These are phyloP conservation scores for Cyprinodon variegatus DNA, from an alignment of 2,113 vertebrate species.

Conservation along the genomic window DNA sequence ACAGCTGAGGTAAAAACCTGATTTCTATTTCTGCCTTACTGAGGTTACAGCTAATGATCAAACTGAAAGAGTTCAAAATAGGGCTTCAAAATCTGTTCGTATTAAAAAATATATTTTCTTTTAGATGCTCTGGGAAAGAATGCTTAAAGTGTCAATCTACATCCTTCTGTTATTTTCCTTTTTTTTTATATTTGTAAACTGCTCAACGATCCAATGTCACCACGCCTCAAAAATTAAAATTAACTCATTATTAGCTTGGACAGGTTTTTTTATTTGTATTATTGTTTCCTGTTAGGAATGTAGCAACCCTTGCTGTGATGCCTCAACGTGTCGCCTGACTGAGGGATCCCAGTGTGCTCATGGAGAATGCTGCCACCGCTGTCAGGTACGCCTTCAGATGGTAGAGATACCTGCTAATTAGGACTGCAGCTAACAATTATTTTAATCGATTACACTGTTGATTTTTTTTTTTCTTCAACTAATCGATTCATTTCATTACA, in stretches of 20 bases:
- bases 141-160: not conserved
- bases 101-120: too few relatives aligned
- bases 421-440: too few relatives aligned
- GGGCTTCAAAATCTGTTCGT: too few relatives aligned
- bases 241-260: not conserved
- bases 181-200: not conserved
- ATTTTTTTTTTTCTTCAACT: too few relatives aligned
- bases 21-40: slow-evolving; percentile 21
- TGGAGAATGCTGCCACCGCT: slow-evolving; percentile 85
- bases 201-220: too few relatives aligned
- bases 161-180: not conserved
- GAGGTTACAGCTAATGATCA: slow-evolving; percentile 3
- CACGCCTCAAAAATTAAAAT: not conserved
- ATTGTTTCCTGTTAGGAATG: slow-evolving; percentile 80
- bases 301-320: slow-evolving; percentile 84
- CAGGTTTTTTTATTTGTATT: not conserved
- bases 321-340: slow-evolving; percentile 83
- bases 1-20: slow-evolving; percentile 73
- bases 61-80: too few relatives aligned
- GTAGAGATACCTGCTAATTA: not conserved
- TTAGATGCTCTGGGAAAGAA: too few relatives aligned
- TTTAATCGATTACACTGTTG: too few relatives aligned
- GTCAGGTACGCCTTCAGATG: slow-evolving; percentile 76
- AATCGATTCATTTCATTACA: too few relatives aligned
- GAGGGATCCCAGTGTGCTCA: slow-evolving; percentile 81